A percentile compares a stretch with the other conserved stretches of the same genome.
Evolutionary conservation across 1,140 invertebrate genomes (phyloP).

Genomic region (Pogonomyrmex californicus): DNA sequence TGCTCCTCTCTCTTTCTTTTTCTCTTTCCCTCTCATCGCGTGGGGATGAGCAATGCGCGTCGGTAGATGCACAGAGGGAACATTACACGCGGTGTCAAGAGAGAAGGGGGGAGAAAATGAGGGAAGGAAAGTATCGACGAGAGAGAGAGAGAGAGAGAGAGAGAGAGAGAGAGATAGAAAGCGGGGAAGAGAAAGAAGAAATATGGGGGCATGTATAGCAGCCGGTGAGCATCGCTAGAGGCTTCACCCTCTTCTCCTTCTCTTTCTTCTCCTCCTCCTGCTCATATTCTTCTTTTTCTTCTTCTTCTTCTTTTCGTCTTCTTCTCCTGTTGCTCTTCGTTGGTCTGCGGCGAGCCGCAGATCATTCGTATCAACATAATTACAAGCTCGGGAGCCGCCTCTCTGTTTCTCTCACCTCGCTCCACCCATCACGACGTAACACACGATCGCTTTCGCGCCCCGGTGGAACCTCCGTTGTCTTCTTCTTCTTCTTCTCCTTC

Average conservation of each 20-base stretch:
- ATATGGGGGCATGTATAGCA: conserved; percentile 69
- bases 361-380: conserved; percentile 87
- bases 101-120: conserved; percentile 22
- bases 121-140: conserved; percentile 52
- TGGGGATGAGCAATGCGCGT: conserved; percentile 69
- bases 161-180: conserved; percentile 51
- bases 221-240: conserved; percentile 84
- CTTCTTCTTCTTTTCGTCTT: conserved; percentile 36
- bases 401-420: conserved; percentile 87
- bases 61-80: conserved; percentile 62
- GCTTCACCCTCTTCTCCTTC: conserved; percentile 68
- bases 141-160: conserved; percentile 23
- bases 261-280: conserved; percentile 43
- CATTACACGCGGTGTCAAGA: conserved; percentile 7
- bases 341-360: conserved; percentile 85
- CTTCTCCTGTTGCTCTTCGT: conserved; percentile 56
- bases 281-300: conserved; percentile 46
- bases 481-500: conserved; percentile 34
- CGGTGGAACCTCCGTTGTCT: conserved; percentile 69
- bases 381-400: conserved; percentile 87
- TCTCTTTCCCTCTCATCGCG: too few species aligned
- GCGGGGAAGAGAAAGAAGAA: too few species aligned
- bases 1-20: too few species aligned
- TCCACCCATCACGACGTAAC: conserved; percentile 87
- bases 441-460: conserved; percentile 82